A percentile compares a stretch with the other conserved stretches of the same genome.
phyloP scores from a whole-genome alignment of 2,888 invertebrate genomes.

The Hypsopygia costalis region DNA sequence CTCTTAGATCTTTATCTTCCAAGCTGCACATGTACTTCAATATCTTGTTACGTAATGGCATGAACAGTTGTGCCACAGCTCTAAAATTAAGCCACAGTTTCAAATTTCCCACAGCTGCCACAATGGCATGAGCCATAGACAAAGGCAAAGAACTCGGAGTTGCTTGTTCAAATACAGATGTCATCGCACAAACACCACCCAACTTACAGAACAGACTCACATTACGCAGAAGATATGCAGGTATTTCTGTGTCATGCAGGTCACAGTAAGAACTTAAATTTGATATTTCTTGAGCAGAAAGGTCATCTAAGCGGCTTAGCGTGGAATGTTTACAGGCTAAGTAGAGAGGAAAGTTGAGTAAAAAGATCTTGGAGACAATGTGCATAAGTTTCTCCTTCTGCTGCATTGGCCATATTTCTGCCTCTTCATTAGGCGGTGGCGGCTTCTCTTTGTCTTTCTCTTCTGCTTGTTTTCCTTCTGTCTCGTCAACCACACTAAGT shows the following conservation, averaged over 20 bases:
- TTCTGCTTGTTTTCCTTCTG: slow-evolving; percentile 38
- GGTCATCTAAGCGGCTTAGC: slow-evolving; percentile 89
- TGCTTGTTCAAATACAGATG: slow-evolving; percentile 90
- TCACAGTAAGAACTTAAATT: slow-evolving; percentile 91
- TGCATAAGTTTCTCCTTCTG: slow-evolving; percentile 94
- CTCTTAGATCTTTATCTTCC: slow-evolving; percentile 93
- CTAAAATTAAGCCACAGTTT: slow-evolving; percentile 96
- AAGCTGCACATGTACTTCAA: slow-evolving; percentile 96
- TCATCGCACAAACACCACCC: slow-evolving; percentile 93
- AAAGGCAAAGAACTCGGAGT: slow-evolving; percentile 88
- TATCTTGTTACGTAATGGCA: slow-evolving; percentile 92
- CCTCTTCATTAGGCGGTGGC: slow-evolving; percentile 42
- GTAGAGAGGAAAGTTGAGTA: slow-evolving; percentile 94
- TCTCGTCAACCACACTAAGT: slow-evolving; percentile 18
- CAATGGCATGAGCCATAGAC: slow-evolving; percentile 94
- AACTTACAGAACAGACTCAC: slow-evolving; percentile 96
- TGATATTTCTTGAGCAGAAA: slow-evolving; percentile 91
- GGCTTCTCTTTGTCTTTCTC: slow-evolving; percentile 35
- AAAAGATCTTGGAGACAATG: slow-evolving; percentile 91
- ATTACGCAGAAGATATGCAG: slow-evolving; percentile 93
- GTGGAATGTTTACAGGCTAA: slow-evolving; percentile 93
- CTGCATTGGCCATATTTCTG: slow-evolving; percentile 86
- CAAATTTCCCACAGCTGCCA: slow-evolving; percentile 94
- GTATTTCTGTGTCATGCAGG: slow-evolving; percentile 95
- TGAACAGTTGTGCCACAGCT: slow-evolving; percentile 92